phyloP scores from a whole-genome alignment of 2,113 vertebrate genomes.

The Sclerurus mexicanus region DNA sequence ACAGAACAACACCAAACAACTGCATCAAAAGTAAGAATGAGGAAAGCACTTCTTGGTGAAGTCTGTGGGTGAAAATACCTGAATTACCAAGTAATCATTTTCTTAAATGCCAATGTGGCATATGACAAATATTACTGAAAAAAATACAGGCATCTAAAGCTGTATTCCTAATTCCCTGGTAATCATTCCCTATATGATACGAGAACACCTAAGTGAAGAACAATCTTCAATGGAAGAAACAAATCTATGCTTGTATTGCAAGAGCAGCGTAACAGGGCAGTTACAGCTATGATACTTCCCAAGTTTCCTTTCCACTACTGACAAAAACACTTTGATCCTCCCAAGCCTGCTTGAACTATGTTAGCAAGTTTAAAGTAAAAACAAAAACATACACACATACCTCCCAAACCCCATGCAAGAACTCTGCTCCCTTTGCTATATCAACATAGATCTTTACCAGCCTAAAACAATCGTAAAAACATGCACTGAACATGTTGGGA shows the following conservation, averaged over 20 bases:
- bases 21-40: not conserved
- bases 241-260: not conserved
- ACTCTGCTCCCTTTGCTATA: not conserved
- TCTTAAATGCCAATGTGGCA: not conserved
- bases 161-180: not conserved
- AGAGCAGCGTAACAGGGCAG: not conserved
- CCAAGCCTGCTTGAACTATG: not conserved
- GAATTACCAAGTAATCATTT: not conserved
- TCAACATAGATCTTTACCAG: not conserved
- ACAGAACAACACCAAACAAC: not conserved
- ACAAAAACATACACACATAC: not conserved
- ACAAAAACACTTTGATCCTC: constrained; percentile 38
- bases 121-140: not conserved
- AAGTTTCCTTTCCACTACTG: not conserved
- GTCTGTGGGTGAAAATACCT: not conserved
- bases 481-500: not conserved
- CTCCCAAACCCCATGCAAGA: not conserved
- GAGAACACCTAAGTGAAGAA: not conserved
- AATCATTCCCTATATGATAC: not conserved
- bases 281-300: not conserved
- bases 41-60: not conserved
- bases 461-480: not conserved
- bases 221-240: not conserved
- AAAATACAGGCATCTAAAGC: not conserved
- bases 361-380: not conserved